Evolutionary conservation across 2,888 invertebrate species (phyloP), one percentile per base, ranked within the genome.

Genomic region (Eulithis prunata): DNA sequence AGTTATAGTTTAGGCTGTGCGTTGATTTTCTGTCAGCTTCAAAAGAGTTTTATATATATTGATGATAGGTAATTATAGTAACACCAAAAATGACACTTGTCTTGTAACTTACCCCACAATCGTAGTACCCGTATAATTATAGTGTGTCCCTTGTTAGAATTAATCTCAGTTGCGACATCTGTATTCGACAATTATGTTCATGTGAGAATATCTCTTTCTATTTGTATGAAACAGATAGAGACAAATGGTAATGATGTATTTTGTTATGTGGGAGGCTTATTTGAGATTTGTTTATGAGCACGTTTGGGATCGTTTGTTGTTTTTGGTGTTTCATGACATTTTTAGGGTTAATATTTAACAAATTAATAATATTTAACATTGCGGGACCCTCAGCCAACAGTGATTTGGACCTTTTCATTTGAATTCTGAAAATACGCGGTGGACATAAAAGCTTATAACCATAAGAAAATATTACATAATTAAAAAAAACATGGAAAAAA

Each of bases 171-270:
- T 73, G 85, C 87, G 87, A 90, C 90, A 91, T 90, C 89, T 91
- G 90, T 88, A 88, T 90, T 87, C 87, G 89, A 90, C 90, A 90
- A 91, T 91, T 88, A 91, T 89, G 85, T 88, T 84, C 88, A 87
- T 87, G 86, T 86, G 87, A 84, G 84, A 81, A 64, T 65, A 32
- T 46, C 78, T 68, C 74, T 70, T 55, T 82, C 70, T 60, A 51
- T 36, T 61, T 57, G 3, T 45, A 67, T 43, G 55, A 4, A 68
- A 64, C 13, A 13, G 73, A 79, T 52, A 65, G 71, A 61, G 80
- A 78, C 28, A 13, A 60, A 66, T 46, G 38, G 32, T 68, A 60
- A 66, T 49, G 51, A 73, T 64, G 57, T 63, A 66, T 70, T 71
- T 73, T 66, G 71, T 71, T 68, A 71, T 66, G 66, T 72, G 75